Evolutionary conservation across 2,888 invertebrate genomes (phyloP), one percentile per base, ranked within the genome.

Genomic region (Epinotia nisella): DNA sequence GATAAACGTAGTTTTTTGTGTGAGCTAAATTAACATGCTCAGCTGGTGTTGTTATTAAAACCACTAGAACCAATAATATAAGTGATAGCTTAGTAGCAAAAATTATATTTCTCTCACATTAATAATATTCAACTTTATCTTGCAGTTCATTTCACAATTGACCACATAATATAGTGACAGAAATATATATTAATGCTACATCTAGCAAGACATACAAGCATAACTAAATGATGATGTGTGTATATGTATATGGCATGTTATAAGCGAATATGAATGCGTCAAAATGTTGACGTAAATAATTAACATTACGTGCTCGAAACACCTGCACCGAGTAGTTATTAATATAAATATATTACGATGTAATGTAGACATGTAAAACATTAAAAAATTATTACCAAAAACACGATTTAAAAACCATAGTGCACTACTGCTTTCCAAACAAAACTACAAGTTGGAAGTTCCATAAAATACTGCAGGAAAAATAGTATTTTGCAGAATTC

Each of bases 391-490:
- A 61, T 69, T 49, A 60, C 60, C 61, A 29, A 61, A 55, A 53
- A 19, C 60, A 69, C 69, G 53, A 41, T 66, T 56, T 56, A 5
- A 10, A 49, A 65, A 55, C 39, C 55, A 55, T 58, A 29, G 29
- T n/a, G 7, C 35, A 35, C 53, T 58, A 39, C 53, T 5, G 39
- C n/a, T 53, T 35, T 3, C 13, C 0, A 49, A 35, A 65, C 15
- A 53, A 51, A 11, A 15, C 17, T 15, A 13, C 29, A 39, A 39
- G 39, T 39, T 55, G 19, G 15, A 55, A 65, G 39, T 55, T 4
- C 7, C 39, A 55, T 55, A 19, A 21, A 56, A 19, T 41, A 66
- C 21, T 65, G 19, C 4, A 55, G 56, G 66, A 66, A 66, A 41
- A 66, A 13, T 7, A 49, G 7, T 49, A 7, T 56, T 51, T 56